Conservation (phyloP, 2,797 vertebrate species). For the Heliangelus exortis region DNA sequence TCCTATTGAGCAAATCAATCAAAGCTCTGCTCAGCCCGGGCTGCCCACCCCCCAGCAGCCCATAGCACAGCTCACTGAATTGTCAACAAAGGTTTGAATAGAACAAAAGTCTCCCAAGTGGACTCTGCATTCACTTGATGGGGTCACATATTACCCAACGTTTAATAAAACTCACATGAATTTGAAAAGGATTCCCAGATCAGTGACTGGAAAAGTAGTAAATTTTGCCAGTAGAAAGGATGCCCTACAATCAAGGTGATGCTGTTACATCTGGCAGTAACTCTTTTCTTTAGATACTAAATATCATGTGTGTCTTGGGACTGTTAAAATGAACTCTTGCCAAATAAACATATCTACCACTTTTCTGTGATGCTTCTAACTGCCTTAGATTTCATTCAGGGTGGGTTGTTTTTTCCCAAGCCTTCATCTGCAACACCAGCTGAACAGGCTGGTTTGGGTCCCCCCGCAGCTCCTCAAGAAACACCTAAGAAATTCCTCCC, state of each 20-base stretch:
- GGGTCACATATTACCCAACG: constrained; percentile 43
- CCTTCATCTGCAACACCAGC: background rate
- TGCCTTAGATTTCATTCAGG: background rate
- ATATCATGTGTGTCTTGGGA: background rate
- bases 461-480: background rate
- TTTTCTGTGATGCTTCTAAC: background rate
- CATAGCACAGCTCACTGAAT: background rate
- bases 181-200: constrained; percentile 31
- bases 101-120: constrained; percentile 66
- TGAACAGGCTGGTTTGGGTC: background rate
- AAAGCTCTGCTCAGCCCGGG: background rate
- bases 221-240: background rate
- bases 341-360: background rate
- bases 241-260: background rate
- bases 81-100: constrained; percentile 51
- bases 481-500: background rate
- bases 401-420: background rate
- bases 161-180: constrained; percentile 63
- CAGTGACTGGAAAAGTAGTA: background rate
- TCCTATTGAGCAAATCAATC: constrained; percentile 70
- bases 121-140: constrained; percentile 38
- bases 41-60: constrained; percentile 27
- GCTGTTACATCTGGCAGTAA: background rate
- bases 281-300: background rate
- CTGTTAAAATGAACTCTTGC: constrained; percentile 4